Base-by-base conservation (phyloP, 2,888 invertebrate species). In the Agrypnus murinus region DNA sequence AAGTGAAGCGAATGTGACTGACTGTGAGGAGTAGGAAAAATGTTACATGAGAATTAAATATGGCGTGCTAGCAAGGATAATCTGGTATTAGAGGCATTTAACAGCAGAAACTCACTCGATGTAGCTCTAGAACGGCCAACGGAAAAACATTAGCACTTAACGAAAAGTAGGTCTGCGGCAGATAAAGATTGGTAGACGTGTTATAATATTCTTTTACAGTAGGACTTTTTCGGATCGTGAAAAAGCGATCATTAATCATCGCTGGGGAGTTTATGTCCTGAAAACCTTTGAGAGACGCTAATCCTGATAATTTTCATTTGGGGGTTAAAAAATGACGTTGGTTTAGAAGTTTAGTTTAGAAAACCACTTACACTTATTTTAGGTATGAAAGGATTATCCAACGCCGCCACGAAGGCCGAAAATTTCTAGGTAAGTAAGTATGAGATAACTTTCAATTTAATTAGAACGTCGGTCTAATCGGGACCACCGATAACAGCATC, bases 391-490 rank as follows among this genome's bases (percentile, higher is more conserved):
- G 58, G 64, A 60, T 65, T 65, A 66, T 66, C 62, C n/a, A n/a
- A n/a, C 36, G 7, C 9, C 36, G 36, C 9, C 40, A 32, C 32
- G 40, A 60, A 25, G 58, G 36, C 62, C 59, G 19, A 40, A n/a
- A 70, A 60, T 25, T 65, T 48, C 45, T 45, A 62, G 57, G 58
- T 63, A 69, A 57, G 57, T 58, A 58, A 43, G 58, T 59, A 63
- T 43, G 46, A 67, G 59, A 67, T 71, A 67, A 71, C 67, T 71
- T 71, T 71, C 71, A 71, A 71, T 71, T 71, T 71, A 71, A 71
- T 71, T 71, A 71, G 66, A 66, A 66, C 46, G 66, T 62, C 66
- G 71, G 71, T 63, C 65, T 71, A 71, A 71, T 71, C 71, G 62
- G 62, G 55, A 46, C 57, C 71, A 45, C 71, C 71, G 63, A 71